Conservation (phyloP, 2,888 invertebrate species). For the Callyntrura sp. region DNA sequence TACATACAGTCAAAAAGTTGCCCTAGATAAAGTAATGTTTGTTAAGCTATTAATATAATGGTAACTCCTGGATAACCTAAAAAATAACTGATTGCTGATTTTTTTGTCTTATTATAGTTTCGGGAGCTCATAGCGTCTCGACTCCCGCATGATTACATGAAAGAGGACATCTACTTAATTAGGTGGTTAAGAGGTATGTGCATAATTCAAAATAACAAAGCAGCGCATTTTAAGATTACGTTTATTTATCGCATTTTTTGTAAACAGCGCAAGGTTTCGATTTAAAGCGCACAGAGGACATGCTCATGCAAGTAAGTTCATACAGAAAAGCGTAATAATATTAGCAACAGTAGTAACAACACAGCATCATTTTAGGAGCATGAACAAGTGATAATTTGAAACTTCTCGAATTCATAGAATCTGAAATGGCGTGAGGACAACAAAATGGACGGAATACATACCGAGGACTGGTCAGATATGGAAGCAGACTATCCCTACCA, state of each 20-base stretch:
- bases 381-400: too few relatives aligned
- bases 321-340: neutral
- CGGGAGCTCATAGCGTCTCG: constrained; percentile 33
- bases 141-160: constrained; percentile 68
- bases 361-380: too few relatives aligned
- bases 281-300: constrained; percentile 60
- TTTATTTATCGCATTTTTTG: neutral
- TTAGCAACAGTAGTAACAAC: neutral
- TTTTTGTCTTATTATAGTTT: constrained; percentile 53
- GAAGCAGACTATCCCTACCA: constrained; percentile 56
- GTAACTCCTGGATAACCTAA: neutral
- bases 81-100: neutral
- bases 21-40: constrained; percentile 59
- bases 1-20: constrained; percentile 69
- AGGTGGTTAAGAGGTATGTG: constrained; percentile 60
- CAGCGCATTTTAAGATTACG: neutral
- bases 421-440: constrained; percentile 70
- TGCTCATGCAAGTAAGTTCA: constrained; percentile 50
- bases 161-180: constrained; percentile 64
- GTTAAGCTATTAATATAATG: too few relatives aligned
- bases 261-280: constrained; percentile 57
- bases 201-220: neutral
- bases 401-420: constrained; percentile 35
- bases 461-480: constrained; percentile 68
- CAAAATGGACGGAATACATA: constrained; percentile 66